A percentile compares a stretch with the other conserved stretches of the same genome.
Conservation (phyloP, 2,888 invertebrate species). For the Nemotelus nigrinus region DNA sequence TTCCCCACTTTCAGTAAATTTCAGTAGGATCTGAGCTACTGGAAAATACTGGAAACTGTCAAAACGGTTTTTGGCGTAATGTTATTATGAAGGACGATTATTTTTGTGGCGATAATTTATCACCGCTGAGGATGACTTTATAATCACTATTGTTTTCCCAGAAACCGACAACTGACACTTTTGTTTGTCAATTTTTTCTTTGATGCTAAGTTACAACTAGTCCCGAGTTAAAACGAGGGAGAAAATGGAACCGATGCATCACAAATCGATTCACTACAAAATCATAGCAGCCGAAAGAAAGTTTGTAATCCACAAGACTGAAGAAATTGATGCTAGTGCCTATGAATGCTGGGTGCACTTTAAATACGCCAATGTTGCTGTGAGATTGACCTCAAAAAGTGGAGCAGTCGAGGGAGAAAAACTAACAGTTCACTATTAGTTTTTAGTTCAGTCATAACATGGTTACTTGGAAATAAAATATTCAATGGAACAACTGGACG, state of each 20-base stretch:
- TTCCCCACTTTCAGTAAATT: too few species aligned
- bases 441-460: slow-evolving; percentile 74
- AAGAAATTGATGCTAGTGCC: slow-evolving; percentile 71
- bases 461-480: slow-evolving; percentile 67
- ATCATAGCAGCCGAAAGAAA: slow-evolving; percentile 63
- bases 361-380: slow-evolving; percentile 67
- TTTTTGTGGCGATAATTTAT: too few species aligned
- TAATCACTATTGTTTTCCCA: too few species aligned
- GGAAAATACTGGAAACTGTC: too few species aligned
- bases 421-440: slow-evolving; percentile 77
- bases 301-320: slow-evolving; percentile 66
- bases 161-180: too few species aligned
- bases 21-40: too few species aligned
- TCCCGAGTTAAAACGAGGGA: too few species aligned
- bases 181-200: too few species aligned
- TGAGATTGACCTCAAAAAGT: slow-evolving; percentile 71
- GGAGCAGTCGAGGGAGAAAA: slow-evolving; percentile 88
- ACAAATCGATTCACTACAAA: slow-evolving; percentile 59
- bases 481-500: slow-evolving; percentile 58
- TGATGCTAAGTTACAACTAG: too few species aligned
- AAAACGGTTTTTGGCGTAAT: too few species aligned
- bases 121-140: too few species aligned
- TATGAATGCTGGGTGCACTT: slow-evolving; percentile 71
- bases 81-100: too few species aligned
- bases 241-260: slow-evolving; percentile 65